Evolutionary conservation across 2,113 vertebrate species (phyloP), one percentile per base, ranked within the genome.

Genomic region (Aplodontia rufa): DNA sequence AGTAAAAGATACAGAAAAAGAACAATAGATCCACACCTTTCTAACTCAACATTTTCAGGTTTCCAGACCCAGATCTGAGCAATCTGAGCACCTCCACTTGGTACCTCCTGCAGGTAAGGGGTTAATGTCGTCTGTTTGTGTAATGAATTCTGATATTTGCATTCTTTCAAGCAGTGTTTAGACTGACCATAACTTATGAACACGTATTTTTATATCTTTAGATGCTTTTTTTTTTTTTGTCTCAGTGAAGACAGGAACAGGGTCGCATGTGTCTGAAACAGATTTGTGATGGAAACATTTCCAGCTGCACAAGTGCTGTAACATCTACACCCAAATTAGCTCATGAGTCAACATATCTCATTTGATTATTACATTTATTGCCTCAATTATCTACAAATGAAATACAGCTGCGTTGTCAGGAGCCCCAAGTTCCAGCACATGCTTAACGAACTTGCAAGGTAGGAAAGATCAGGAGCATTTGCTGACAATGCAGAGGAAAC

Each of bases 351-450:
- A 98, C 93, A 94, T 93, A 98, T 75, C 97, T 96, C 82, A 16
- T 93, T 97, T 90, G 90, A 91, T 97, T 98, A 98, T 98, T 98
- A 98, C 97, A 97, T 98, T 96, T 97, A 98, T 98, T 98, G 97
- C 98, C 97, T 98, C 97, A 97, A 96, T 98, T 98, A 97, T 97
- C 98, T 98, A 96, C 97, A 98, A 98, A 98, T 97, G 69, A 98
- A 98, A 98, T 98, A 98, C 98, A 99, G 98, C 98, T 98, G 98
- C 90, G 0, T 98, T 98, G 92, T 97, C 96, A 96, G 84, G 98
- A 86, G 22, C 96, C 97, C 96, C 92, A 94, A 55, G 40, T 95
- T 93, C 98, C 97, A 97, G 95, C 92, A 95, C 93, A 45, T 85
- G 96, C 93, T 97, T 98, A 98, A 98, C 2, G 6, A 98, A 93